A percentile compares a stretch with the other conserved stretches of the same genome.
Evolutionary conservation across 2,888 invertebrate genomes (phyloP).

Genomic region (Eurois occulta): DNA sequence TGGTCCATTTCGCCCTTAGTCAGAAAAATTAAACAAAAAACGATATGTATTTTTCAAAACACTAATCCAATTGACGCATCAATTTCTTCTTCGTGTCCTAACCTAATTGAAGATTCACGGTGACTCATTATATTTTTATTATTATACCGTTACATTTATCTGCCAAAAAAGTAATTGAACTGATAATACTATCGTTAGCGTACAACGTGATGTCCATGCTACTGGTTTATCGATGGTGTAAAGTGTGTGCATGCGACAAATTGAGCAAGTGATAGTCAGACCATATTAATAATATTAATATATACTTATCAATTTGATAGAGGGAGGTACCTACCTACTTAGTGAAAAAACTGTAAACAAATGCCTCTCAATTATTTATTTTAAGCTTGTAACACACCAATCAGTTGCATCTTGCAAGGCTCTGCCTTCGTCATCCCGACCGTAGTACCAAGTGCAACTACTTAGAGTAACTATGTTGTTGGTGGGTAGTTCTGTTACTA

Average conservation of each 20-base stretch:
- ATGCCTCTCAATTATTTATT: neutral
- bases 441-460: neutral
- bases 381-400: neutral
- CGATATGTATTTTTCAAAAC: neutral
- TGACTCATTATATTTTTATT: neutral
- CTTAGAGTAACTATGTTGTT: neutral
- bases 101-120: neutral
- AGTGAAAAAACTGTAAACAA: neutral
- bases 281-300: no score
- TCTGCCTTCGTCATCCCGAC: neutral
- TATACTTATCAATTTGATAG: neutral
- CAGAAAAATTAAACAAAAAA: neutral
- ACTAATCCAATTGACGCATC: neutral
- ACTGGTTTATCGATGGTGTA: neutral
- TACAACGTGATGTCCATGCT: constrained; percentile 7
- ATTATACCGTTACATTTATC: constrained; percentile 1
- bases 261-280: constrained; percentile 2
- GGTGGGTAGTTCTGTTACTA: neutral
- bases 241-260: neutral
- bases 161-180: neutral
- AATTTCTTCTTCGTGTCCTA: neutral
- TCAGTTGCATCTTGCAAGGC: neutral
- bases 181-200: constrained; percentile 19
- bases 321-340: neutral
- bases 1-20: neutral